Percentiles rank a stretch among this genome's conserved stretches.
Evolutionary conservation across 2,113 vertebrate species (phyloP).

Genomic region (Otocyon megalotis): DNA sequence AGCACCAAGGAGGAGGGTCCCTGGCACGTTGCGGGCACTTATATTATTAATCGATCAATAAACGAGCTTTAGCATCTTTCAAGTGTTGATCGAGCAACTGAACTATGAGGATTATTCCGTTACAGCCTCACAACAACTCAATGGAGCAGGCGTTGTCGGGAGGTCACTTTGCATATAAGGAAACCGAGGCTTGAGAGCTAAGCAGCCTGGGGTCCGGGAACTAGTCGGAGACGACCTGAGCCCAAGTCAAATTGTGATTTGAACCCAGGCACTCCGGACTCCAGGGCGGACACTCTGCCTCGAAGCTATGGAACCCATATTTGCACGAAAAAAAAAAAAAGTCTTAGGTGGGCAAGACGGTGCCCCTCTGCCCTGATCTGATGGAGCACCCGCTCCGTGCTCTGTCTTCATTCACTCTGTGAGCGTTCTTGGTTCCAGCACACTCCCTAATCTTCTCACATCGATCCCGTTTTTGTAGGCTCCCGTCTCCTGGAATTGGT

Average conservation of each 20-base stretch:
- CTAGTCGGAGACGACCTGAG: background rate
- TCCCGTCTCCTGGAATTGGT: background rate
- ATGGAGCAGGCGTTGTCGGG: accelerated
- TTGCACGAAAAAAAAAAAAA: background rate
- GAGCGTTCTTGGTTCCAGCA: background rate
- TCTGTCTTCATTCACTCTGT: background rate
- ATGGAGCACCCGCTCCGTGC: accelerated
- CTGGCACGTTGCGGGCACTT: accelerated
- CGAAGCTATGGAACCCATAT: background rate
- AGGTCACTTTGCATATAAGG: background rate
- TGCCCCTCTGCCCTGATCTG: background rate
- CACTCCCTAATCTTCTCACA: background rate
- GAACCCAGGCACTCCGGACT: background rate
- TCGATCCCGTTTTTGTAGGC: background rate
- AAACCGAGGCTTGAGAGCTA: background rate
- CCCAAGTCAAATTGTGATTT: background rate
- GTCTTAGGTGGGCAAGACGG: background rate
- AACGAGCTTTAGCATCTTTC: background rate
- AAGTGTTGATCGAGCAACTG: background rate
- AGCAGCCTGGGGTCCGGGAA: background rate
- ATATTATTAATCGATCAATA: background rate
- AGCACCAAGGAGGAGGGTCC: background rate
- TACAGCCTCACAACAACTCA: background rate
- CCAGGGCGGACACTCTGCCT: background rate
- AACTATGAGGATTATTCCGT: background rate